Base-by-base conservation (phyloP, 2,797 vertebrate species). In the Danio jaintianensis region DNA sequence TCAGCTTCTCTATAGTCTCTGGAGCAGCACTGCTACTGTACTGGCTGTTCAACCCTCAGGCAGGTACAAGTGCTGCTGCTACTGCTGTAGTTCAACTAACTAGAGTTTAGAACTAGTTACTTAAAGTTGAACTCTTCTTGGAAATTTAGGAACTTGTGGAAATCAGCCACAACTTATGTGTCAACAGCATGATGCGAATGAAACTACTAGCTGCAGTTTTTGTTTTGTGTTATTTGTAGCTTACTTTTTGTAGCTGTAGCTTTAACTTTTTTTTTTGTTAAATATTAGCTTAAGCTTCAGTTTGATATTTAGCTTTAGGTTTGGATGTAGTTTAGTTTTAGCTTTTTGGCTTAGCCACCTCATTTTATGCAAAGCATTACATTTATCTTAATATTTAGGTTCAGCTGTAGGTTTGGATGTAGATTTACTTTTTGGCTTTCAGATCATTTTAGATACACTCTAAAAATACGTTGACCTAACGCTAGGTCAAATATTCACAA, bases 1-100 rank as follows among this genome's bases (percentile, higher is more conserved):
- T 71, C 77, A 79, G 77, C 77, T 62, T 10, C 38, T 79, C 47
- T 52, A 13, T 42, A 52, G 47, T 79, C 67, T 70, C 45, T 62
- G 29, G 77, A 79, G 66, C 55, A 58, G 63, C 12, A 20, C 66
- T 16, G 76, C 55, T 61, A 59, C 55, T 69, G 67, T 62, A 45
- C 29, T 50, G 45, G 11, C 66, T 18, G 75, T 20, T 20, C 64
- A 78, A 76, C n/a, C 55, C 77, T 71, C 45, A 62, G 67, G 77
- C 64, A 50, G 43, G 40, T 42, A 42, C 77, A 71, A 52, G 66
- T 50, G 40, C 53, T 40, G 10, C 43, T 42, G 76, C 48, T 47
- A 56, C 64, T 67, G 71, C 61, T 68, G n/a, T n/a, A 15, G 29
- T 50, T n/a, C 13, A 64, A 38, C 56, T 43, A 40, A 38, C 40